Percentiles rank a stretch among this genome's conserved stretches.
phyloP scores from a whole-genome alignment of 1,140 invertebrate species.

The Spodoptera litura region DNA sequence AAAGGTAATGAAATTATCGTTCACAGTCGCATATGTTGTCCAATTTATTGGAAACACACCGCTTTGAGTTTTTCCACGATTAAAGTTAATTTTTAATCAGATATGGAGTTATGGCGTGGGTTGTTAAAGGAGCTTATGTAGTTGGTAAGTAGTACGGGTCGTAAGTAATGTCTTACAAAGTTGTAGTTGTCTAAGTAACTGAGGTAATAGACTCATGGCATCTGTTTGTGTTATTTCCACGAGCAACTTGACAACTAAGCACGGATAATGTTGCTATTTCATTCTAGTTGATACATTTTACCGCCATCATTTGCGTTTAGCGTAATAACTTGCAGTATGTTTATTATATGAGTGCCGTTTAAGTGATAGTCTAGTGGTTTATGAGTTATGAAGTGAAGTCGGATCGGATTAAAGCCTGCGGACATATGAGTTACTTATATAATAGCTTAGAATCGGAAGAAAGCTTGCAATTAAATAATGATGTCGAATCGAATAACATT shows the following conservation, averaged over 20 bases:
- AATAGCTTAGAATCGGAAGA: no score
- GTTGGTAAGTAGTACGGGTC: conserved; percentile 7
- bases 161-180: conserved; percentile 17
- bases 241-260: background rate
- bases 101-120: conserved; percentile 28
- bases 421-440: no score
- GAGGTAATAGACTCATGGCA: conserved; percentile 18
- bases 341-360: background rate
- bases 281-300: conserved; percentile 4
- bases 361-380: no score
- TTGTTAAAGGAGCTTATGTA: conserved; percentile 41
- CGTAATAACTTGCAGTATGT: background rate
- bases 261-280: background rate
- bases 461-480: no score
- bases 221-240: conserved; percentile 7
- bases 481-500: no score
- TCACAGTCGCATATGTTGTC: background rate
- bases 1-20: conserved; percentile 21
- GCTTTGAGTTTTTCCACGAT: conserved; percentile 39
- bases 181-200: conserved; percentile 5
- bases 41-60: background rate
- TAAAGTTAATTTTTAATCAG: conserved; percentile 42
- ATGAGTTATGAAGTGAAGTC: no score
- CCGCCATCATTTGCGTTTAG: background rate
- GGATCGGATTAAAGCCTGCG: no score